Evolutionary conservation across 2,888 invertebrate genomes (phyloP), one percentile per base, ranked within the genome.

Genomic region (Metalampra italica): DNA sequence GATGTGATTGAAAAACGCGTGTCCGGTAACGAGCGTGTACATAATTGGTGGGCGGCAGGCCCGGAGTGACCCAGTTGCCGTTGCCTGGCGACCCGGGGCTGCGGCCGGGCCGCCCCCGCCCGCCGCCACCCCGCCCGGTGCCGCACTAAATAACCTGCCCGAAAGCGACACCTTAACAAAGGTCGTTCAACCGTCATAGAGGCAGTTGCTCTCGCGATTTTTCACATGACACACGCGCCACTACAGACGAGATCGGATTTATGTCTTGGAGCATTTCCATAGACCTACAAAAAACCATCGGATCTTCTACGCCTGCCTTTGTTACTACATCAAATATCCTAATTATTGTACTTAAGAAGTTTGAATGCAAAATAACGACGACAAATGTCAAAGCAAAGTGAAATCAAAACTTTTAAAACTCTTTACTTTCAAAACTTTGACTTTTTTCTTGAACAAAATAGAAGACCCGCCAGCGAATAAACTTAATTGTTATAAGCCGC

Each of bases 1-100:
- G 86, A 89, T 89, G 87, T 87, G 89, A 89, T 89, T 87, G 89
- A 89, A 89, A 89, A 89, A 89, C 89, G 89, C 88, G 88, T 88
- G 89, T 88, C 89, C 88, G 84, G 87, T 88, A 89, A 88, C 89
- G 87, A 88, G 87, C 87, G 86, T 86, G 89, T 91, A 86, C 81
- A 82, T 89, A 88, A 89, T 89, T 89, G 88, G 87, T 82, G 80
- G 88, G 88, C 66, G 81, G 75, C 71, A 68, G 82, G 82, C 80
- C 83, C 79, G 85, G 87, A 85, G 75, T 85, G 87, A 87, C 87
- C 89, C 87, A 87, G 88, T 86, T 88, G 85, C 81, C 82, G 39
- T 39, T 85, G 85, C 83, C 78, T 72, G 79, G 86, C 83, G 83
- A 85, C 84, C 83, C 77, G 79, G 72, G 75, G 67, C 67, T 66